phyloP scores from a whole-genome alignment of 1,140 invertebrate genomes.

The Hestina assimilis region DNA sequence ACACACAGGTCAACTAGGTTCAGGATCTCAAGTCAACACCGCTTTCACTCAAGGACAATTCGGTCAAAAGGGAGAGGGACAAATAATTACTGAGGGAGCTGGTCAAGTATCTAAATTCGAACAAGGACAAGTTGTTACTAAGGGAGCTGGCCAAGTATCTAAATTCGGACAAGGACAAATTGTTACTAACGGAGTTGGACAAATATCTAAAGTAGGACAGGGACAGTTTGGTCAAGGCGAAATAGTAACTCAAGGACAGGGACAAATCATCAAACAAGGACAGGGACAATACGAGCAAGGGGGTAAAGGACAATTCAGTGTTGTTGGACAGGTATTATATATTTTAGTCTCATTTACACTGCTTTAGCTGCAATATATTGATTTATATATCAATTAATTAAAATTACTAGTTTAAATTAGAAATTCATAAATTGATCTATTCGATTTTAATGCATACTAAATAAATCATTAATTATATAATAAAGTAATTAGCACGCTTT shows the following conservation, averaged over 20 bases:
- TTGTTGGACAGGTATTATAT: constrained; percentile 7
- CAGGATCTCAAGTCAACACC: constrained; percentile 17
- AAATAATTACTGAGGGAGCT: constrained; percentile 1
- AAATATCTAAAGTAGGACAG: too few relatives aligned
- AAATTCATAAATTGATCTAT: not conserved
- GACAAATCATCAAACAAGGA: not conserved
- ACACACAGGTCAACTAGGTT: constrained; percentile 20
- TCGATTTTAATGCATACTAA: not conserved
- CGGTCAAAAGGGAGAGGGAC: constrained; percentile 23
- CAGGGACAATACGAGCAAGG: not conserved
- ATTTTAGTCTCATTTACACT: not conserved
- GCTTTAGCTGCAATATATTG: too few relatives aligned
- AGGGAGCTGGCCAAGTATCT: not conserved
- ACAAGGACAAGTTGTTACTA: not conserved
- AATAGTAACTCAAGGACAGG: constrained; percentile 1
- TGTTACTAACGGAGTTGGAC: not conserved
- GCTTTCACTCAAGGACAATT: constrained; percentile 5
- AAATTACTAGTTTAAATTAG: too few relatives aligned
- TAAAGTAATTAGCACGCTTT: not conserved
- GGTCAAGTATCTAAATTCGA: not conserved
- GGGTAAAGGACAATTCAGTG: constrained; percentile 12
- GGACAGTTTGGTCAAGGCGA: constrained; percentile 20
- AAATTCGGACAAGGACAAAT: constrained; percentile 21
- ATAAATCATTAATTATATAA: not conserved
- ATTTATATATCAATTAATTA: constrained; percentile 8